Conservation (phyloP, 2,113 vertebrate species). For the Pogona vitticeps region DNA sequence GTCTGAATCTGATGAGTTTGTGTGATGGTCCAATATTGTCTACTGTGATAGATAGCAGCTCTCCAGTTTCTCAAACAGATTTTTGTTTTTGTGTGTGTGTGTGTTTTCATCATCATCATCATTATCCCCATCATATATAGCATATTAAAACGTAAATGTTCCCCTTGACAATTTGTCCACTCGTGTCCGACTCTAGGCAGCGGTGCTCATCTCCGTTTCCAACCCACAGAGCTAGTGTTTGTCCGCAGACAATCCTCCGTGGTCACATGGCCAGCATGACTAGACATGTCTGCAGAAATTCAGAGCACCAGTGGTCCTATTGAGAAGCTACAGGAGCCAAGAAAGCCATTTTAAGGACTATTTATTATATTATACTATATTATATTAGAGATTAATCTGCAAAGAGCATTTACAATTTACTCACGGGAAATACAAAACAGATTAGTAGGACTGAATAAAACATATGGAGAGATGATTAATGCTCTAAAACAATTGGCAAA, state of each 20-base stretch:
- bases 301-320: fast-evolving
- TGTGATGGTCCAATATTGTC: neutral
- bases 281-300: neutral
- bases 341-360: fast-evolving
- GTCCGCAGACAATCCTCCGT: too few species aligned
- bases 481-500: neutral
- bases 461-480: neutral
- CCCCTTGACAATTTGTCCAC: too few species aligned
- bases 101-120: too few species aligned
- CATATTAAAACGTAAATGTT: too few species aligned
- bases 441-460: neutral
- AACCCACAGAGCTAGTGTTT: too few species aligned
- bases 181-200: too few species aligned
- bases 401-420: slow-evolving; percentile 19
- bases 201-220: too few species aligned
- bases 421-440: neutral
- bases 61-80: neutral
- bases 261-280: too few species aligned
- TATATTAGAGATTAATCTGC: neutral
- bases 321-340: fast-evolving
- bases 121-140: too few species aligned
- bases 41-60: neutral
- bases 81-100: too few species aligned
- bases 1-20: neutral
- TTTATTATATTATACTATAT: neutral